These are phyloP conservation scores for Lithobates pipiens DNA, from an alignment of 2,797 vertebrate species.

Conservation along the genomic window DNA sequence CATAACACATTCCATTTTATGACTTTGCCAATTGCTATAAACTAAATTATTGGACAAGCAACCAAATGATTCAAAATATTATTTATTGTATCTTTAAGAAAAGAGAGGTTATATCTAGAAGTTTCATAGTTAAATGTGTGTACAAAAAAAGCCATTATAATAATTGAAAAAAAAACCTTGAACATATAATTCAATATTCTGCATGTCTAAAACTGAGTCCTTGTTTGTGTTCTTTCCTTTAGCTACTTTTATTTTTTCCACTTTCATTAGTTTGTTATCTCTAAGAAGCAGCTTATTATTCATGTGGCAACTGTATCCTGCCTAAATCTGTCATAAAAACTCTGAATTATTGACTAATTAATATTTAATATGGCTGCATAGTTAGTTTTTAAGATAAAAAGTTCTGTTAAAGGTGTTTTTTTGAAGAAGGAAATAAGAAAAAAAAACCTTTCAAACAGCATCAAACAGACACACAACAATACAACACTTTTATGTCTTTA, in stretches of 20 bases:
- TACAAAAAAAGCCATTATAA: neutral
- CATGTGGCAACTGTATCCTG: slow-evolving; percentile 17
- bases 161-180: neutral
- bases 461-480: slow-evolving; percentile 6
- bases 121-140: neutral
- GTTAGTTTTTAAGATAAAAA: slow-evolving; percentile 12
- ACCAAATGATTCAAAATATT: neutral
- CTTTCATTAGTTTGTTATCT: slow-evolving; percentile 35
- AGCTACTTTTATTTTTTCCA: neutral
- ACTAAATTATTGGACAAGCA: neutral
- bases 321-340: slow-evolving; percentile 32
- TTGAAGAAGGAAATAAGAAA: neutral
- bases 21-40: neutral
- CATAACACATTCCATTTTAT: too few species aligned
- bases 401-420: neutral
- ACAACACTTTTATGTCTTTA: slow-evolving; percentile 12
- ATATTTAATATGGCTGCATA: slow-evolving; percentile 32
- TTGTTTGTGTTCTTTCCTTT: neutral
- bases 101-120: neutral
- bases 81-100: too few species aligned
- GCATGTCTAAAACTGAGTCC: neutral
- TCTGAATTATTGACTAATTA: slow-evolving; percentile 38
- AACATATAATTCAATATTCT: neutral
- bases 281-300: slow-evolving; percentile 30
- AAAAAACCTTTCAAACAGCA: neutral